Conservation (phyloP, 2,888 invertebrate genomes). For the Tetheella fluctuosa region DNA sequence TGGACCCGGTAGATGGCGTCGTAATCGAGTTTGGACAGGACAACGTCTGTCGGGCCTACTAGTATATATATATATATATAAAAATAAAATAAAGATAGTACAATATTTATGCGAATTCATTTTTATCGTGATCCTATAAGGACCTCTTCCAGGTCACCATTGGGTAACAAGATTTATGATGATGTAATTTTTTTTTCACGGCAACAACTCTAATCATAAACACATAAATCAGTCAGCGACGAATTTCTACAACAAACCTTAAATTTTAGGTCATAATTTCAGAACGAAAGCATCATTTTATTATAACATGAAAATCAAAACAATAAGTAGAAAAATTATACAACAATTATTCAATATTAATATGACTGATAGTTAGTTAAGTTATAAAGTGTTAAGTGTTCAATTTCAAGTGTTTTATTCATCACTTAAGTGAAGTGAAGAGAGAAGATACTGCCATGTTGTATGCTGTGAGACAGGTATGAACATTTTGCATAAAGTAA, state of each 20-base stretch:
- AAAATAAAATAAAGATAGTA: no score
- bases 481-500: slow-evolving; percentile 25
- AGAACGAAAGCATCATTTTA: neutral
- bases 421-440: slow-evolving; percentile 31
- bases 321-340: slow-evolving; percentile 12
- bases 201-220: neutral
- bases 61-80: no score
- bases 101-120: no score
- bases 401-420: slow-evolving; percentile 6
- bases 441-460: slow-evolving; percentile 61
- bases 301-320: slow-evolving; percentile 10
- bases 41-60: no score
- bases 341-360: slow-evolving; percentile 22
- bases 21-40: no score
- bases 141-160: no score
- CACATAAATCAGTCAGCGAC: neutral
- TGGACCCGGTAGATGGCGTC: no score
- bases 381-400: slow-evolving; percentile 21
- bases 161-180: no score
- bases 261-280: slow-evolving; percentile 16
- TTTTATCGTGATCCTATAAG: no score
- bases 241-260: slow-evolving; percentile 2
- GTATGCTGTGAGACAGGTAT: slow-evolving; percentile 80
- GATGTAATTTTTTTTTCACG: neutral
- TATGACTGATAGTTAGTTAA: slow-evolving; percentile 57